Evolutionary conservation across 64 coral and sea anemone species (phyloP).

Genomic region (Montipora capricornis): DNA sequence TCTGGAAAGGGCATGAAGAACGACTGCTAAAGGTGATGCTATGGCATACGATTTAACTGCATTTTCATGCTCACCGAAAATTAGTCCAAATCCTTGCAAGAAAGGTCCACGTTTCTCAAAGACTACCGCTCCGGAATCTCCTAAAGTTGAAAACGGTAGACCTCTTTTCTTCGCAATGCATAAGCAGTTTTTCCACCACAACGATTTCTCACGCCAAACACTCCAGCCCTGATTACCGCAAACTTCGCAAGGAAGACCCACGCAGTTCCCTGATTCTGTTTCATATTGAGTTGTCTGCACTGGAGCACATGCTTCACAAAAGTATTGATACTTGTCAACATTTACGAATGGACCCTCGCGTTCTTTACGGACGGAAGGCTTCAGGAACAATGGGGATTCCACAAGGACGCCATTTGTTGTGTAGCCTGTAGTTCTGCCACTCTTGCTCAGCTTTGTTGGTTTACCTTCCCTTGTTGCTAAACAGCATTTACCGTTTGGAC

Average conservation of each 20-base stretch:
- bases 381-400: background rate
- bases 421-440: constrained; percentile 11
- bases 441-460: background rate
- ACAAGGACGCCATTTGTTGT: background rate
- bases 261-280: background rate
- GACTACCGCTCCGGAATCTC: constrained; percentile 12
- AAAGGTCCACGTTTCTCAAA: background rate
- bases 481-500: background rate
- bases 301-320: background rate
- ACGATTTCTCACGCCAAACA: background rate
- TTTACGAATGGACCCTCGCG: background rate
- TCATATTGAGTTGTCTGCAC: background rate
- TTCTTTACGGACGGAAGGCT: background rate
- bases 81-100: background rate
- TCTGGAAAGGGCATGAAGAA: background rate
- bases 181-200: background rate
- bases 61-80: background rate
- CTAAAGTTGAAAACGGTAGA: background rate
- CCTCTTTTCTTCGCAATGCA: background rate
- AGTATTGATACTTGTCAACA: background rate
- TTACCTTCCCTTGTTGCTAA: background rate
- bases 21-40: background rate
- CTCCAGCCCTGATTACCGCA: background rate
- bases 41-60: background rate
- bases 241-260: background rate